Base-by-base conservation (phyloP, 2,888 invertebrate species). In the Stenodema calcarata region DNA sequence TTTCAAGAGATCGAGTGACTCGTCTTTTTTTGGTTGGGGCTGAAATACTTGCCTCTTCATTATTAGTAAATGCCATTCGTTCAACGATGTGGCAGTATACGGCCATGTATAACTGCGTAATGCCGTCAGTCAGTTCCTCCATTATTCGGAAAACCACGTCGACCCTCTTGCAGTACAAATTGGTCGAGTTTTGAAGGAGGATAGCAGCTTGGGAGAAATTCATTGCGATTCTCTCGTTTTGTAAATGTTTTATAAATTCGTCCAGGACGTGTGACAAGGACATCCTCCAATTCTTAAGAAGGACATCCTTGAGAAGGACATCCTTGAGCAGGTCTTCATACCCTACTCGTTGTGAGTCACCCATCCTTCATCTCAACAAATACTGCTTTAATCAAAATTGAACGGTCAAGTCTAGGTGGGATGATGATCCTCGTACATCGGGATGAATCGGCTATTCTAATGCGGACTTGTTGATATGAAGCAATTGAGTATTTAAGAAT, bases 131-230 rank as follows among this genome's bases (percentile, higher is more conserved):
- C 16, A 86, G 79, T 6, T 69, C 44, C n/a, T 54, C 79, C 27
- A 86, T 79, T n/a, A 86, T 41, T 30, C 79, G 23, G 27, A 79
- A 86, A 14, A 86, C 78, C 41, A 62, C 69, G 16, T 86, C 86
- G 75, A 86, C 44, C 44, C 86, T 50, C 27, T 86, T 86, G 69
- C 86, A 78, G 27, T 86, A 86, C 27, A 86, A 86, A 12, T 23
- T 62, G 42, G 86, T 86, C 0, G 86, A 86, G 47, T 86, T 86
- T 62, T 86, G 86, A 12, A 86, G 30, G 3, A 86, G 30, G 18
- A 86, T 12, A 27, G 86, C 86, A 50, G 86, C 86, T 44, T 86
- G 35, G 18, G 69, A 30, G 42, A 86, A 86, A 79, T 86, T 86
- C 70, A 44, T 62, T 7, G 79, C 23, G 3, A 70, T 28, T 7